Evolutionary conservation across 1,140 invertebrate genomes (phyloP), one percentile per base, ranked within the genome.

Genomic region (Drosophila parvula): DNA sequence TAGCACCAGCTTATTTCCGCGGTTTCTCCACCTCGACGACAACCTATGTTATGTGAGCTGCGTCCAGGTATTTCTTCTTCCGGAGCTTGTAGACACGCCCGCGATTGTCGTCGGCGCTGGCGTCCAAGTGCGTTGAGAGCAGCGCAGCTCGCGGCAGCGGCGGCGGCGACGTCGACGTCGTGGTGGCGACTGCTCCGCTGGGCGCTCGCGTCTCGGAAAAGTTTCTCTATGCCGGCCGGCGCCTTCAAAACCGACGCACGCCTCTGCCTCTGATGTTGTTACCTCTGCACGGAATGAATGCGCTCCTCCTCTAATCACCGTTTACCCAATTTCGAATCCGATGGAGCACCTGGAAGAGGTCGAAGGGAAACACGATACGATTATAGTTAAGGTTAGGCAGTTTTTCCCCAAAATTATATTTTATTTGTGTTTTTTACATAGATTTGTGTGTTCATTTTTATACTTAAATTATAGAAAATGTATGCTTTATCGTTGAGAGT

Each of bases 81-180:
- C 90, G 90, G 76, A 91, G 77, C 81, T 91, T 91, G 74, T 91
- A 91, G 73, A 91, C 90, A 85, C 90, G 88, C 83, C 90, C 85
- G 90, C 88, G 90, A 80, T 90, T 82, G 57, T 91, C 81, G 57
- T 41, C 82, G 70, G 75, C 74, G 81, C 83, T 83, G 83, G 83
- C 83, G 83, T 89, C 83, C 83, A 88, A 88, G 57, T 83, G 84
- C 79, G 61, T 14, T 69, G 73, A 88, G 84, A 83, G 74, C 79
- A 71, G 67, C 57, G 60, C 77, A 79, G 83, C 70, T 89, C 77
- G 77, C 84, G 74, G 80, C 84, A 70, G 80, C 76, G 81, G 80
- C 90, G 90, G 73, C 83, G 83, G 69, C 85, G 74, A 76, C 71
- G 81, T 79, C 90, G 90, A 79, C 90, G 90, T 91, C 90, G 86